These are phyloP conservation scores for Oscheius onirici DNA, from an alignment of 2,888 invertebrate species.

Conservation along the genomic window DNA sequence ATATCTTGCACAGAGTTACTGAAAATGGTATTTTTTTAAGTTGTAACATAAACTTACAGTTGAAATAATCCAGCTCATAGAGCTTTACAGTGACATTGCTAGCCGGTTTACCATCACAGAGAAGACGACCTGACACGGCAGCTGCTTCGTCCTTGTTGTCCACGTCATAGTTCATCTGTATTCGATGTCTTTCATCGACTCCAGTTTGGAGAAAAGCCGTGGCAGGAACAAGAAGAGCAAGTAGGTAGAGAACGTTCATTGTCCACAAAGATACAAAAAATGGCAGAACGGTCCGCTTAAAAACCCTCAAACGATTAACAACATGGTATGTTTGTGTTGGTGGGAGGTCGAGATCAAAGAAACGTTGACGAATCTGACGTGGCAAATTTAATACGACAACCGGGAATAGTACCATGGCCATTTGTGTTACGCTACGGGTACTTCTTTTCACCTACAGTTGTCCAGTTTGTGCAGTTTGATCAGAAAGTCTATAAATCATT, in stretches of 20 bases:
- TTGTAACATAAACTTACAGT: neutral
- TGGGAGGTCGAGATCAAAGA: neutral
- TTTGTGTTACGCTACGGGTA: too few species aligned
- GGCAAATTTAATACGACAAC: too few species aligned
- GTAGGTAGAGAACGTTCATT: neutral
- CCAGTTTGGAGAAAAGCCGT: constrained; percentile 43
- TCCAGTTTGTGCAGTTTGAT: too few species aligned
- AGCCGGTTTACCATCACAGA: neutral
- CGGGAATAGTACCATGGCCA: too few species aligned
- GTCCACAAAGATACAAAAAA: too few species aligned
- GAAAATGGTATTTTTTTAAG: too few species aligned
- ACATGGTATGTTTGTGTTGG: neutral
- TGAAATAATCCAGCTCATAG: neutral
- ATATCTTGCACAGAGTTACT: too few species aligned
- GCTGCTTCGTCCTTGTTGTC: neutral
- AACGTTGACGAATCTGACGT: neutral
- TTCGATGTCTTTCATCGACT: too few species aligned
- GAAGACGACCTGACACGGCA: neutral
- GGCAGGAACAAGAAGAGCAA: constrained; percentile 6
- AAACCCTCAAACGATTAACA: neutral
- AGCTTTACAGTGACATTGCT: neutral
- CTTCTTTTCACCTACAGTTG: too few species aligned
- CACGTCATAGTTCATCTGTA: neutral
- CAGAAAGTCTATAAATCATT: too few species aligned
- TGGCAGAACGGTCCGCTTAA: neutral